These are phyloP conservation scores for Porites cylindrica DNA, from an alignment of 92 coral and sea anemone genomes.

Conservation along the genomic window DNA sequence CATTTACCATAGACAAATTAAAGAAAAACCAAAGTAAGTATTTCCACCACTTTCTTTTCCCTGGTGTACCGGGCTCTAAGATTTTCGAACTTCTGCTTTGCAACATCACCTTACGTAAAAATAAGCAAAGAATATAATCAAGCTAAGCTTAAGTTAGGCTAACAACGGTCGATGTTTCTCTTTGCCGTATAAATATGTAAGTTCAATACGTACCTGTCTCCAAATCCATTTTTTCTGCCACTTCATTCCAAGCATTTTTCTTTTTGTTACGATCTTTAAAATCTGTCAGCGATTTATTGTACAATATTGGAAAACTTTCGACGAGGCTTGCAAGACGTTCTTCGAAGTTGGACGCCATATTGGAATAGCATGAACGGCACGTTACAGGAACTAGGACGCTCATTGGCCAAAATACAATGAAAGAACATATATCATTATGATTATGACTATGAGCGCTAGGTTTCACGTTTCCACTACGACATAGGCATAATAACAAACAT, in stretches of 20 bases:
- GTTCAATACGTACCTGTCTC: slow-evolving; percentile 16
- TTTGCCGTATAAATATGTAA: slow-evolving; percentile 8
- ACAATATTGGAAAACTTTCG: not conserved
- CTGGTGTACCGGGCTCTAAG: slow-evolving; percentile 12
- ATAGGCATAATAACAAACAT: slow-evolving; percentile 8
- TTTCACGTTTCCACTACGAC: slow-evolving; percentile 6
- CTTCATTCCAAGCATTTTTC: slow-evolving; percentile 10
- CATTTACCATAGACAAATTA: too few species aligned
- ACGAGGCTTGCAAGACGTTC: slow-evolving; percentile 9
- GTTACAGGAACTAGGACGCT: slow-evolving; percentile 4
- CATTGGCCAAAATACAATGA: slow-evolving; percentile 6
- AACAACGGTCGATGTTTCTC: slow-evolving; percentile 13
- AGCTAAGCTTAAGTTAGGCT: slow-evolving; percentile 20
- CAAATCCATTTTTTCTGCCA: slow-evolving; percentile 11
- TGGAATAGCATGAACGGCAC: not conserved
- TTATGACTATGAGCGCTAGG: not conserved
- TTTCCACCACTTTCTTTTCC: not conserved
- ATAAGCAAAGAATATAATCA: slow-evolving; percentile 14
- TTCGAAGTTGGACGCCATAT: not conserved
- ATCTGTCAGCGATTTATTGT: slow-evolving; percentile 3
- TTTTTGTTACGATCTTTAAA: not conserved
- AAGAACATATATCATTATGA: not conserved
- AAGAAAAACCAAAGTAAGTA: too few species aligned
- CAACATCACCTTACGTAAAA: slow-evolving; percentile 26
- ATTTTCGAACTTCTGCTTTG: slow-evolving; percentile 27